Evolutionary conservation across 2,888 invertebrate species (phyloP), one percentile per base, ranked within the genome.

Genomic region (Pinctada fucata): DNA sequence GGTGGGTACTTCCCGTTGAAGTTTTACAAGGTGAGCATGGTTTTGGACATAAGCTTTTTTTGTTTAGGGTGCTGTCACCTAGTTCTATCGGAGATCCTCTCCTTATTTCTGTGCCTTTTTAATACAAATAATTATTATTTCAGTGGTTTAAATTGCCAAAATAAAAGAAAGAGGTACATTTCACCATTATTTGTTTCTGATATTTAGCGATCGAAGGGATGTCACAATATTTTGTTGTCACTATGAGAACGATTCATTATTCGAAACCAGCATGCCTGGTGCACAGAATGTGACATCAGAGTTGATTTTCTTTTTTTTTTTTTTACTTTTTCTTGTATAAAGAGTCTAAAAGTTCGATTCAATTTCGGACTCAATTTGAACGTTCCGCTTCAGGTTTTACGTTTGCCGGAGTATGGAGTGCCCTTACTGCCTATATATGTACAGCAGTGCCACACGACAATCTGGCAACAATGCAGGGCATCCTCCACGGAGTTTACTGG

Each of bases 401-500:
- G 3, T 86, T 84, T 76, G 84, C 84, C 13, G 86, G 86, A 10
- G 79, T 84, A 13, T 86, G 86, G 86, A 82, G 82, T 8, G 83
- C 83, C 10, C 79, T 83, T 50, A 82, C 79, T 2, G 83, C 82
- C 8, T 84, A 86, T 66, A 73, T 86, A 63, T 84, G 84, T 68
- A 72, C 74, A 4, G 79, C 75, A 16, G 79, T 86, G 6, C 84
- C 84, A 0, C 77, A 77, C 3, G 84, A 86, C 58, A 83, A 83
- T 73, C 78, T 86, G 16, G 84, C 84, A 1, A 85, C 84, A 3
- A 72, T 86, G 68, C 86, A 86, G 75, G 86, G 84, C 0, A 82
- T 85, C 45, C 71, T 86, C n/a, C 86, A 86, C 64, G 84, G 86
- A 3, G 82, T 86, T 2, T 86, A 85, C 74, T 86, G 86, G 86